phyloP scores from a whole-genome alignment of 1,140 invertebrate genomes.

The Nasonia giraulti region DNA sequence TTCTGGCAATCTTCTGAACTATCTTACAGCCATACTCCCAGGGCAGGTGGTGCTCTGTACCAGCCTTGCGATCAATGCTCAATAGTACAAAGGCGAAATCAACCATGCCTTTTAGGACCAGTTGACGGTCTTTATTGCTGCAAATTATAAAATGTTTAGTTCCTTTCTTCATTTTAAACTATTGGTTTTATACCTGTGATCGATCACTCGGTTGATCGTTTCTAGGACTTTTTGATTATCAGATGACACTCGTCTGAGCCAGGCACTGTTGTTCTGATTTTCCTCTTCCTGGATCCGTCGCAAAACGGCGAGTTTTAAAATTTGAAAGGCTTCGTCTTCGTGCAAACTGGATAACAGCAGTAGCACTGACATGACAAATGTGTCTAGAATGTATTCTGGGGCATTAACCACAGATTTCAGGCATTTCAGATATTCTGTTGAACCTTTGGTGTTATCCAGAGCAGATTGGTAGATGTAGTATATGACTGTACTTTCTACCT shows the following conservation, averaged over 20 bases:
- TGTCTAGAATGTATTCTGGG: slow-evolving; percentile 75
- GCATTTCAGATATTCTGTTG: slow-evolving; percentile 74
- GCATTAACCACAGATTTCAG: slow-evolving; percentile 72
- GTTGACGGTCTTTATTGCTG: slow-evolving; percentile 74
- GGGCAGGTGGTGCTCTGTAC: slow-evolving; percentile 59
- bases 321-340: slow-evolving; percentile 74
- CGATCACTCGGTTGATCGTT: slow-evolving; percentile 72
- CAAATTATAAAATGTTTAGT: slow-evolving; percentile 50
- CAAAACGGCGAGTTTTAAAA: slow-evolving; percentile 71
- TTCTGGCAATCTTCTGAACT: slow-evolving; percentile 73
- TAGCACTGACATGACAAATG: slow-evolving; percentile 75
- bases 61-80: slow-evolving; percentile 62
- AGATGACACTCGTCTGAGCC: slow-evolving; percentile 73
- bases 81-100: slow-evolving; percentile 75
- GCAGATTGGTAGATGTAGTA: slow-evolving; percentile 76
- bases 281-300: slow-evolving; percentile 72
- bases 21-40: slow-evolving; percentile 73
- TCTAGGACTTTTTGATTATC: slow-evolving; percentile 66
- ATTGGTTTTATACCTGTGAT: slow-evolving; percentile 71
- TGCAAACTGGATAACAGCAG: slow-evolving; percentile 73
- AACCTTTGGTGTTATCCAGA: slow-evolving; percentile 70
- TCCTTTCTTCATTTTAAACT: neutral
- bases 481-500: slow-evolving; percentile 76
- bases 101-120: slow-evolving; percentile 75
- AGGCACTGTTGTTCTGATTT: slow-evolving; percentile 71